Base-by-base conservation (phyloP, 2,888 invertebrate genomes). In the Bursaphelenchus okinawaensis region DNA sequence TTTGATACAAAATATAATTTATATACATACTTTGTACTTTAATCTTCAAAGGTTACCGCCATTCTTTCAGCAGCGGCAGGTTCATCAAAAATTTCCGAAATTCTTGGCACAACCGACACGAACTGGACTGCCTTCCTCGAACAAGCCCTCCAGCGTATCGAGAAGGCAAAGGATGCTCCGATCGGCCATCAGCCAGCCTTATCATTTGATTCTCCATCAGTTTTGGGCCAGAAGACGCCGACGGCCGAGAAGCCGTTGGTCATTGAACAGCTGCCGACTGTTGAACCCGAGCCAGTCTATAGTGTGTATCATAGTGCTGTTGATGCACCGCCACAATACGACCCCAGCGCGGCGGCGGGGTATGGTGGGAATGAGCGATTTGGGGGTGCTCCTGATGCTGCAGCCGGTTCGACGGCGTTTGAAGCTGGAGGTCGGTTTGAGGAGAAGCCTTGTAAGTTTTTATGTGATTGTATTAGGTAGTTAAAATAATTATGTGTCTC, bases 61-160 rank as follows among this genome's bases (percentile, higher is more conserved):
- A n/a, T n/a, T n/a, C n/a, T n/a, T n/a, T 40, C 40, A 40, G 12
- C 40, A 12, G 40, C 40, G 40, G 3, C 40, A n/a, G 16, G 16
- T 7, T 9, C 31, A 12, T 4, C 40, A 12, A 40, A 40, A 40
- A 12, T 40, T 2, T 40, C 40, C 3, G 12, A 12, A n/a, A 40
- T 40, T 40, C 40, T 40, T n/a, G 40, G 40, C 40, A 40, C 40
- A 12, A 40, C 40, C 6, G 40, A 40, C 2, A 50, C 20, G 58
- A 65, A 31, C 60, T 20, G 63, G 66, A 65, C 50, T 23, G 64
- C 29, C 28, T 59, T 59, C 6, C 28, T 59, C 12, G 40, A 20
- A 16, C 20, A 26, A 16, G 60, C 60, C 12, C 60, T 59, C 19
- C 12, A 59, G 28, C 60, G 60, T 1, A 59, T 59, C 28, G 60